Conservation (phyloP, 2,113 vertebrate species). For the Antigone vipio region DNA sequence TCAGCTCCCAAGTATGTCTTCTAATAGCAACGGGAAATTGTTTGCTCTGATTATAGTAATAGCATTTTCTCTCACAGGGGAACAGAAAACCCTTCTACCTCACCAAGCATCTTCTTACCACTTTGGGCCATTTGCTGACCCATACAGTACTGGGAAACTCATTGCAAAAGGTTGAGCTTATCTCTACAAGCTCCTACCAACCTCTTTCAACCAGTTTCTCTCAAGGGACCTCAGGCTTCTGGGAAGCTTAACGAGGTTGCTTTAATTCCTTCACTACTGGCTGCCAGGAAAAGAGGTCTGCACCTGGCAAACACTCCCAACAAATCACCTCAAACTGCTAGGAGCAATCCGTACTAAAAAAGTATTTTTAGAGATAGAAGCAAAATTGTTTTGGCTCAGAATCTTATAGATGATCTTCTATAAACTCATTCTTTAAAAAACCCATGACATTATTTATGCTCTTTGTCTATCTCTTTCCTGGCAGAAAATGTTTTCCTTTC, state of each 20-base stretch:
- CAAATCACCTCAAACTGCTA: background rate
- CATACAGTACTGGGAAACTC: background rate
- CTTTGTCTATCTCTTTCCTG: background rate
- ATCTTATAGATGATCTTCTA: background rate
- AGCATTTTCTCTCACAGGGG: background rate
- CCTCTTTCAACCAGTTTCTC: background rate
- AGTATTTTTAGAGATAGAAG: background rate
- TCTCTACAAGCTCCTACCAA: background rate
- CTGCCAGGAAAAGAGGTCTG: constrained; percentile 2
- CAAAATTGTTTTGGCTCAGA: background rate
- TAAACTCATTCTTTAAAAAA: background rate
- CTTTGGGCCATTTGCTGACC: background rate
- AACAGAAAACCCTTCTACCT: background rate
- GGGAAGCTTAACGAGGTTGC: background rate
- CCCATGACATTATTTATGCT: constrained; percentile 25
- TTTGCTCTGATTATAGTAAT: background rate
- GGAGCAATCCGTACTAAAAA: constrained; percentile 7
- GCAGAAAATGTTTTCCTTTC: background rate
- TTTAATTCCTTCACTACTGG: background rate
- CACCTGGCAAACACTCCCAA: background rate
- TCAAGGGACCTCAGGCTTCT: background rate
- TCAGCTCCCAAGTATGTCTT: background rate
- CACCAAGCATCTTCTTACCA: background rate
- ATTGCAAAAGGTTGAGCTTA: background rate
- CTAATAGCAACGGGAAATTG: background rate